phyloP scores from a whole-genome alignment of 1,140 invertebrate species.

The Trinorchestia longiramus region DNA sequence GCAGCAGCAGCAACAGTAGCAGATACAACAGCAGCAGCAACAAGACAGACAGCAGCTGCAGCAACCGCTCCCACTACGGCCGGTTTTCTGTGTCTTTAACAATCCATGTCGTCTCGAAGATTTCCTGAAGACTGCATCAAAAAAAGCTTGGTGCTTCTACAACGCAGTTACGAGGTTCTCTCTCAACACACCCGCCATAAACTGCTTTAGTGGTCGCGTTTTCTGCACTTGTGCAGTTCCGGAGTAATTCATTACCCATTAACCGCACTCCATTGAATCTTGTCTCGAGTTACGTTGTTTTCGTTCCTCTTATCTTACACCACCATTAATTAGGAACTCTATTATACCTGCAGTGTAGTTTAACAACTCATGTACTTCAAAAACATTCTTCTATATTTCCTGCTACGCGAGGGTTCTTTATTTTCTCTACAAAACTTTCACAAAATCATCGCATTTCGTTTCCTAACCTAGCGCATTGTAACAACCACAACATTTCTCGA shows the following conservation, averaged over 20 bases:
- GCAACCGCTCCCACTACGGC: not conserved
- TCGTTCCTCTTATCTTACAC: not conserved
- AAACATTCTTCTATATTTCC: not conserved
- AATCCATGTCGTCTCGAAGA: constrained; percentile 11
- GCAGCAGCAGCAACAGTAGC: not conserved
- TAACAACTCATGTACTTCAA: not conserved
- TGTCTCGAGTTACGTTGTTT: not conserved
- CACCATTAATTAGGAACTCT: not conserved
- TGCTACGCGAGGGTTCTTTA: not conserved
- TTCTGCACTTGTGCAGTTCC: not conserved
- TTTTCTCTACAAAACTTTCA: not conserved
- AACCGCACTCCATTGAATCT: not conserved
- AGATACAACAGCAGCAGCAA: too few relatives aligned
- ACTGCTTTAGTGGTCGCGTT: not conserved
- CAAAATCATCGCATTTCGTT: not conserved
- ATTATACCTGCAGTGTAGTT: not conserved
- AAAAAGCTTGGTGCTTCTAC: not conserved
- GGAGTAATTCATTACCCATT: not conserved
- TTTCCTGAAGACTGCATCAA: not conserved
- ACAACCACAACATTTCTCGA: not conserved
- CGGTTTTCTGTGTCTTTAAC: constrained; percentile 3
- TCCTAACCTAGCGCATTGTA: not conserved
- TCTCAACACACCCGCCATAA: not conserved
- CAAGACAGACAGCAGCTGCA: too few relatives aligned
- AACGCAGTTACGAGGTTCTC: not conserved